phyloP scores from a whole-genome alignment of 2,113 vertebrate species.

The Pseudopodoces humilis region DNA sequence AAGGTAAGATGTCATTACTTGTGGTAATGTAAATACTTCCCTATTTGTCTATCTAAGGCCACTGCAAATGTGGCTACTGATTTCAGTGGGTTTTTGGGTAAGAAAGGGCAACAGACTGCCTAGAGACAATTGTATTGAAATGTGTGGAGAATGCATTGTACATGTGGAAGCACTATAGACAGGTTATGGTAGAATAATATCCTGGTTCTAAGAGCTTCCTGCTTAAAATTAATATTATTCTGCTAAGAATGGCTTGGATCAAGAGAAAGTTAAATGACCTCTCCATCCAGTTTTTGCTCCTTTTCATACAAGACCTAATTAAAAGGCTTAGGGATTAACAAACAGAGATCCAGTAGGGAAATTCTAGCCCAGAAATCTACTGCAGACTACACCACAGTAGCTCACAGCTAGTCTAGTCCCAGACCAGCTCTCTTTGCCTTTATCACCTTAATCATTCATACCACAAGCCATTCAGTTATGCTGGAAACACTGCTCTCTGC shows the following conservation, averaged over 20 bases:
- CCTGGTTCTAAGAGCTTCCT: constrained; percentile 10
- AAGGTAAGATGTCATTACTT: not conserved
- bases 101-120: not conserved
- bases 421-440: not conserved
- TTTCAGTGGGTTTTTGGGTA: not conserved
- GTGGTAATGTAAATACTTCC: not conserved
- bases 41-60: not conserved
- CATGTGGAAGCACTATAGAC: not conserved
- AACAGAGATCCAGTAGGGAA: not conserved
- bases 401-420: not conserved
- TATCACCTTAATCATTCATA: not conserved
- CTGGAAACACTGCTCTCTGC: constrained; percentile 41
- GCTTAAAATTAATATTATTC: constrained; percentile 9
- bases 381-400: not conserved
- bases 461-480: not conserved
- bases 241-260: not conserved
- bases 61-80: not conserved
- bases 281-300: not conserved
- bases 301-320: constrained; percentile 1
- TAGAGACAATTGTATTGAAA: not conserved
- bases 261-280: constrained; percentile 15
- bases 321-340: constrained; percentile 13
- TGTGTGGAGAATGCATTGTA: not conserved
- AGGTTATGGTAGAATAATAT: not conserved
- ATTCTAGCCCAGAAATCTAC: not conserved